Base-by-base conservation (phyloP, 2,888 invertebrate genomes). In the Notocelia uddmanniana region DNA sequence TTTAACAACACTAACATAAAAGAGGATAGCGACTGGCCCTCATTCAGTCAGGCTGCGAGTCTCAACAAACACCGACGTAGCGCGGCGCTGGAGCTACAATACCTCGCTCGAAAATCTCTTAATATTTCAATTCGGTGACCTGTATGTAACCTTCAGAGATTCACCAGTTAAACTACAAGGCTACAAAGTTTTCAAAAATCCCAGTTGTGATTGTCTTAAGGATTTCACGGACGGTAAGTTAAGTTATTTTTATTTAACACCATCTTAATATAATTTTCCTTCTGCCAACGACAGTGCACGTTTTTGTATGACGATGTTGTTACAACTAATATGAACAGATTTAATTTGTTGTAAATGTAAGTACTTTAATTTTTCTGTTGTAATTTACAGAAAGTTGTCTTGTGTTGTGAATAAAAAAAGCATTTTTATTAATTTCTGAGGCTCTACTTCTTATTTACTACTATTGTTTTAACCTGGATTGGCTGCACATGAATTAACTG, bases 1-100 rank as follows among this genome's bases (percentile, higher is more conserved):
- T 91, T 90, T 88, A 58, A 85, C 86, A 85, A 84, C 83, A 86
- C 83, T 82, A 84, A 89, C 90, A 90, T 92, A 92, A 92, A 90
- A 90, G 91, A 88, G 90, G 89, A 89, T 91, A 86, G 87, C 89
- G 84, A 82, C 83, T 85, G 88, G 86, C 84, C 84, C 86, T 86
- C 89, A 84, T 84, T 87, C 88, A 90, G 92, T 92, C 85, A 77
- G 85, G 78, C 82, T 82, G 80, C 70, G 87, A 83, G 80, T 80
- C 83, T 83, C 86, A 85, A 76, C 76, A 77, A 80, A 77, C 60
- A 23, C 15, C 77, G 78, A 85, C 88, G 86, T 80, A 77, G 77
- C 81, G 83, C 76, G 70, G 67, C 72, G 68, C 54, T 21, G n/a
- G 18, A 55, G 23, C 45, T 37, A 19, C 55, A 11, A 18, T 23